Percentiles rank a stretch among this genome's conserved stretches.
Conservation (phyloP, 2,113 vertebrate genomes). For the Alces alces region DNA sequence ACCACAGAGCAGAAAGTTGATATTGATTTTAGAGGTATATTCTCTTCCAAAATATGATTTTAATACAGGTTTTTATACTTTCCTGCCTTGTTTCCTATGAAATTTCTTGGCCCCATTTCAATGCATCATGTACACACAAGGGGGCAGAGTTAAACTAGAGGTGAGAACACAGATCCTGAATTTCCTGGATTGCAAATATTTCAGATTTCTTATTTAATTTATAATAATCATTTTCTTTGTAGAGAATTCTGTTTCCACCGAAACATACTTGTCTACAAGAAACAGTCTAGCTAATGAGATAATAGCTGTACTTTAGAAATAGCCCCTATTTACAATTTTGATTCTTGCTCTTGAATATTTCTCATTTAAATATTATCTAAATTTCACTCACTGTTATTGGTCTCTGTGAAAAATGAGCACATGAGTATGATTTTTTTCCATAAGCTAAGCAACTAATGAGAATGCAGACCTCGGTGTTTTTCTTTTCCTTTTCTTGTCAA, state of each 20-base stretch:
- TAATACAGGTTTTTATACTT: background rate
- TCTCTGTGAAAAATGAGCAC: background rate
- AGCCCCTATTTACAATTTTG: background rate
- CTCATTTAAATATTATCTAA: constrained; percentile 1
- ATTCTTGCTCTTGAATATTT: background rate
- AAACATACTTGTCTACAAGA: background rate
- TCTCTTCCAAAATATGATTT: background rate
- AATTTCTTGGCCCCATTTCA: background rate
- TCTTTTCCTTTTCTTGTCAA: background rate
- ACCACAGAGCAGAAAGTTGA: background rate
- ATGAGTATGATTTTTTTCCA: background rate
- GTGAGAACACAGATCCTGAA: background rate
- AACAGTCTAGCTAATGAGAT: background rate
- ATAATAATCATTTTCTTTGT: background rate
- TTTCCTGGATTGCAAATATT: background rate
- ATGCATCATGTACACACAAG: background rate
- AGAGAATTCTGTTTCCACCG: background rate
- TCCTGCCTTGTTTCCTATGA: background rate
- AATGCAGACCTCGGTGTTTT: background rate
- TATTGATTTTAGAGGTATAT: background rate
- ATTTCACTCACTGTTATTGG: background rate
- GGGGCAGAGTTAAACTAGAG: constrained; percentile 47
- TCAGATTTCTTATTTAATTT: constrained; percentile 2
- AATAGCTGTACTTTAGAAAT: background rate
- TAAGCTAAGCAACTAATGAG: background rate